Base-by-base conservation (phyloP, 2,888 invertebrate genomes). In the Apamea sordens region DNA sequence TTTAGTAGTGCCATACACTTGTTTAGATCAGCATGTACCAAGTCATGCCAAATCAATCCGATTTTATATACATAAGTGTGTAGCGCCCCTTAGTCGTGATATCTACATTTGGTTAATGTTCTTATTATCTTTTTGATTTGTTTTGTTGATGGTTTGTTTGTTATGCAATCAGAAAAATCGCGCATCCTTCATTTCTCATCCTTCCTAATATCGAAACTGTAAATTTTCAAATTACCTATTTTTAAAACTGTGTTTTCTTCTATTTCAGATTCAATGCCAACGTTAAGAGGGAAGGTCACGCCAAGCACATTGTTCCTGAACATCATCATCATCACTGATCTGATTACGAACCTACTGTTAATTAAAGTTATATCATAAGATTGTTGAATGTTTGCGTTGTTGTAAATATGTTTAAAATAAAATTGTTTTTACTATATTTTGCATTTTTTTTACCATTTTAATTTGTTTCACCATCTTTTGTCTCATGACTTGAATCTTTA, bases 251-350 rank as follows among this genome's bases (percentile, higher is more conserved):
- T 28, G 6, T 2, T 61, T 47, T 53, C 18, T 53, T 32, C 18
- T 59, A 15, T 82, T 72, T n/a, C 79, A 86, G 89, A 69, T 88
- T 89, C 41, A 76, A 88, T 59, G 89, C 89, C n/a, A 75, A 89
- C 24, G 86, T 90, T 0, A 82, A 82, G 24, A 82, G 79, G 56
- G 77, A 86, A 68, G 91, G 91, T 65, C 91, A 90, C 68, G 89
- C 89, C 53, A 77, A 86, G 68, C 91, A 91, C 73, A 73, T 89
- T 69, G 85, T 90, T 56, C 90, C 89, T 63, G 85, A 89, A 78
- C 83, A 90, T 68, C 85, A 87, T 41, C 80, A 84, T 68, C 84
- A 89, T 68, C 82, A 88, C 72, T 88, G 69, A 86, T 79, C n/a
- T 74, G 8, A 28, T 80, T 24, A 63, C 65, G 0, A 85, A 77